Evolutionary conservation across 1,140 invertebrate species (phyloP), one percentile per base, ranked within the genome.

Genomic region (Cotesia typhae): DNA sequence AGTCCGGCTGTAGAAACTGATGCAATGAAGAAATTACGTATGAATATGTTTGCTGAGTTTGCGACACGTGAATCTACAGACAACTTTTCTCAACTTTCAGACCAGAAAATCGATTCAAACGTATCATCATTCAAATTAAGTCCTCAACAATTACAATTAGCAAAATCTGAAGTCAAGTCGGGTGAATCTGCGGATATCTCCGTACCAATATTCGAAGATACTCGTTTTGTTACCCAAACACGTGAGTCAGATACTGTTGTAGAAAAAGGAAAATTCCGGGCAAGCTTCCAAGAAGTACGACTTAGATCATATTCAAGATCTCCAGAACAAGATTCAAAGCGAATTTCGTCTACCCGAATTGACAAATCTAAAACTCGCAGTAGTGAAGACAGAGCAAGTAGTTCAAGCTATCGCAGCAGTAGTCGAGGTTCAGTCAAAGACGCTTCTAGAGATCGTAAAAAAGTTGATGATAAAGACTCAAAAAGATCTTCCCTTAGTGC

Each of bases 91-190:
- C 55, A 14, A 6, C 65, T 60, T 41, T 3, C 66, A 10, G 65
- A 74, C 57, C 59, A 35, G 35, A 70, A 65, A 41, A 53, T 52
- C 28, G 75, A 78, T 52, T 5, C 74, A 76, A 1, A 35, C 0
- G 75, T 79, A 57, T 76, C 64, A n/a, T 12, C 72, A 0, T 63
- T 86, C 1, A 86, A 86, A 72, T 73, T 85, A 4, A 78, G 85
- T 10, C 81, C 85, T 4, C 84, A 86, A 38, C 84, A 85, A 37
- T 71, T 87, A 3, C 41, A 83, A 14, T 75, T 84, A 12, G 78
- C 81, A 38, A 73, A 67, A 67, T 41, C 52, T n/a, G 55, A 4
- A 67, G 69, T 0, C 38, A 51, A 3, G 57, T 52, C 10, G 64
- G 67, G 28, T 57, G 41, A 12, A 51, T 67, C 17, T 10, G 36